Conservation (phyloP, 2,888 invertebrate genomes). For the Neocrepidodera transversa region DNA sequence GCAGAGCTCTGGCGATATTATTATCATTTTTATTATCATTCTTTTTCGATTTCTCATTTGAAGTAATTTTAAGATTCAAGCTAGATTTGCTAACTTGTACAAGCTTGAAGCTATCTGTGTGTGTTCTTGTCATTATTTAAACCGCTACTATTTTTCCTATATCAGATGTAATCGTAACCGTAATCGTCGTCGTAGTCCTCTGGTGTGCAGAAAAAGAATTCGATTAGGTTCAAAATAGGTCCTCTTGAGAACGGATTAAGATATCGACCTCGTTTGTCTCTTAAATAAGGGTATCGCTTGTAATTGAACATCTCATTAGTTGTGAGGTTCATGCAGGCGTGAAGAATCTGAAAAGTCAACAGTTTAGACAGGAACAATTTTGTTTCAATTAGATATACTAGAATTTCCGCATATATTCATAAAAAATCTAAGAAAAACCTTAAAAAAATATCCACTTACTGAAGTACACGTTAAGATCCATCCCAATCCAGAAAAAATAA, state of each 20-base stretch:
- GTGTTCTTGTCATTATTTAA: slow-evolving; percentile 30
- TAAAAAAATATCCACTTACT: slow-evolving; percentile 64
- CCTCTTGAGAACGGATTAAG: slow-evolving; percentile 93
- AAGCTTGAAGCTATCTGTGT: slow-evolving; percentile 37
- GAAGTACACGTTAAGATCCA: slow-evolving; percentile 89
- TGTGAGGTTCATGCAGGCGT: slow-evolving; percentile 92
- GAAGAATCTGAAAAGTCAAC: slow-evolving; percentile 72
- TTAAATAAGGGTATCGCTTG: slow-evolving; percentile 86
- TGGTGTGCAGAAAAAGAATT: slow-evolving; percentile 88
- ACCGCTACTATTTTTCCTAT: slow-evolving; percentile 37
- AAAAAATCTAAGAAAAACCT: too few relatives aligned
- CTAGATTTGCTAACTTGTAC: too few relatives aligned
- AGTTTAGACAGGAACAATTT: not conserved
- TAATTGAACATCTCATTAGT: slow-evolving; percentile 96
- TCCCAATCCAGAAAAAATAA: slow-evolving; percentile 84
- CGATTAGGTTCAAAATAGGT: slow-evolving; percentile 83
- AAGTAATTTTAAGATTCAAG: too few relatives aligned
- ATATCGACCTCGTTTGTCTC: slow-evolving; percentile 87
- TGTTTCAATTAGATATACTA: too few relatives aligned
- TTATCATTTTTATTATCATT: too few relatives aligned
- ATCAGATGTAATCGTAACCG: slow-evolving; percentile 57
- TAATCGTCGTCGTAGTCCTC: slow-evolving; percentile 78
- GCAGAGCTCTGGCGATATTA: too few relatives aligned
- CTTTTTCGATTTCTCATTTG: too few relatives aligned
- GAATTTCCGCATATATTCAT: too few relatives aligned